These are phyloP conservation scores for Podotricha telesiphe DNA, from an alignment of 2,888 invertebrate genomes.

Conservation along the genomic window DNA sequence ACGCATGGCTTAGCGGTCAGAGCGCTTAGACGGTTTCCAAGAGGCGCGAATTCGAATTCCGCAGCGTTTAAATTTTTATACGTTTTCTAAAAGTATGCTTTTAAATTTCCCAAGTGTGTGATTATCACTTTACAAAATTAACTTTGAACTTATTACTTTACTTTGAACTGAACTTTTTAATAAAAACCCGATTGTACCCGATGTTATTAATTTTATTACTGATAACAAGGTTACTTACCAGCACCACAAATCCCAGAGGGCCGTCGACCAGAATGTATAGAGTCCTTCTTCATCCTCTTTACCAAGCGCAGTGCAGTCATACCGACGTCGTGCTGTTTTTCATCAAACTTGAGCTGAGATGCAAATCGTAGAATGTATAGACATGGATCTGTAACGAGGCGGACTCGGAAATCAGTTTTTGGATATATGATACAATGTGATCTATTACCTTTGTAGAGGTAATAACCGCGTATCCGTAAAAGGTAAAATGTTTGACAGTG, in stretches of 20 bases:
- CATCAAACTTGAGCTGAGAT: constrained; percentile 94
- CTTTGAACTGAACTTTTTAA: too few species aligned
- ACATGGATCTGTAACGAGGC: constrained; percentile 91
- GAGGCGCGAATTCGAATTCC: too few species aligned
- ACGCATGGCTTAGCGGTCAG: too few species aligned
- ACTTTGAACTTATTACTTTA: too few species aligned
- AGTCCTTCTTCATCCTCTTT: constrained; percentile 98
- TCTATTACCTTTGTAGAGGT: neutral
- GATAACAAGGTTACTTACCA: constrained; percentile 79
- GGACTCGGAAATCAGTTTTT: neutral
- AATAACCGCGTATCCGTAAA: neutral
- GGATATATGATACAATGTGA: neutral
- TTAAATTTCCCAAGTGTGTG: too few species aligned
- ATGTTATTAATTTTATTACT: too few species aligned
- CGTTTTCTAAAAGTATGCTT: too few species aligned
- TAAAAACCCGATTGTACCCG: too few species aligned
- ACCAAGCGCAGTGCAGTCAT: constrained; percentile 97
- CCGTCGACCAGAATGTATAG: constrained; percentile 96
- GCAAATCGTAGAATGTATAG: constrained; percentile 97
- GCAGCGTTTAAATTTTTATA: too few species aligned
- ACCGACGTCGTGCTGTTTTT: constrained; percentile 96
- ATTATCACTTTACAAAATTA: too few species aligned
- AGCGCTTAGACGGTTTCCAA: too few species aligned
- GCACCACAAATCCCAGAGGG: constrained; percentile 99
- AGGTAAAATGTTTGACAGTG: constrained; percentile 2